These are phyloP conservation scores for Orbicella faveolata DNA, from an alignment of 64 coral and sea anemone genomes.

Conservation along the genomic window DNA sequence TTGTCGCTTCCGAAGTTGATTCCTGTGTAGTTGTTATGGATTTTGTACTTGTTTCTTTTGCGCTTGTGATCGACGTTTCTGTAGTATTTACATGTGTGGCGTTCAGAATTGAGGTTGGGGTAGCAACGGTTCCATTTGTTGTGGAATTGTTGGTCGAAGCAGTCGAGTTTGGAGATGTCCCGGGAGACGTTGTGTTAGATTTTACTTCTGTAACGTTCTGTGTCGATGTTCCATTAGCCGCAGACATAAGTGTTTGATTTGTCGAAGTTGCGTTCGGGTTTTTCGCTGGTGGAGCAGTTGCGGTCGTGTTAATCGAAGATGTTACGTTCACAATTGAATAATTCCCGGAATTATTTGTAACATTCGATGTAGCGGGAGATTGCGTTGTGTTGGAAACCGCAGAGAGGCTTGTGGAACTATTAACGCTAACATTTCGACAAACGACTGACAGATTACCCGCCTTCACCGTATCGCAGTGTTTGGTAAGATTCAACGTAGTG, in stretches of 20 bases:
- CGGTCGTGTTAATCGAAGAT: constrained; percentile 1
- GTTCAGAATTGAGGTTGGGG: background rate
- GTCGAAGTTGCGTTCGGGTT: background rate
- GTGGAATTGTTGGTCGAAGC: background rate
- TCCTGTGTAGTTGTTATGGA: constrained; percentile 34
- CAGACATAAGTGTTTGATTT: background rate
- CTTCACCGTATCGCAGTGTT: constrained; percentile 24
- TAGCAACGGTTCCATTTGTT: background rate
- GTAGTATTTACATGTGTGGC: background rate
- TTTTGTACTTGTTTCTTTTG: background rate
- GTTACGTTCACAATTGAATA: background rate
- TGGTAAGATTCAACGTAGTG: constrained; percentile 45
- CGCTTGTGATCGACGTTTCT: background rate
- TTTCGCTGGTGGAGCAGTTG: background rate
- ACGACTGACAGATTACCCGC: constrained; percentile 14
- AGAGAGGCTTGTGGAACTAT: constrained; percentile 7
- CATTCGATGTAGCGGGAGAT: constrained; percentile 21
- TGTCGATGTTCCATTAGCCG: background rate
- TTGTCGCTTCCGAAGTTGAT: constrained; percentile 55
- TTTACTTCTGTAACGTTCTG: background rate
- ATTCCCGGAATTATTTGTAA: constrained; percentile 9
- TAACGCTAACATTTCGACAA: constrained; percentile 40
- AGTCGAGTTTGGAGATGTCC: background rate
- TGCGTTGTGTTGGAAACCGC: constrained; percentile 25
- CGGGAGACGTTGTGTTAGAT: background rate